Percentiles rank a stretch among this genome's conserved stretches.
These are phyloP conservation scores for Eristalinus aeneus DNA, from an alignment of 2,888 invertebrate species.

Conservation along the genomic window DNA sequence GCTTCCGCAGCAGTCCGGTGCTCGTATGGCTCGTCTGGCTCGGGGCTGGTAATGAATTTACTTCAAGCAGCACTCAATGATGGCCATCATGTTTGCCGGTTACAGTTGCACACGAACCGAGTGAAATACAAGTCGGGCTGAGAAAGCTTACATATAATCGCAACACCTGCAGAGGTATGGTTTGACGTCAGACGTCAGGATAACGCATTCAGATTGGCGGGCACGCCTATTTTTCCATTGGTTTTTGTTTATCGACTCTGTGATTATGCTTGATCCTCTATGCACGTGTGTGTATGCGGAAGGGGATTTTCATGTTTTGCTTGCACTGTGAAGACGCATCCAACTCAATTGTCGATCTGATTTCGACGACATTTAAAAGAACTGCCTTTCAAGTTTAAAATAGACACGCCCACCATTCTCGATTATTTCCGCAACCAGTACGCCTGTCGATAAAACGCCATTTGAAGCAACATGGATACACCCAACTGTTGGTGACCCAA, in stretches of 20 bases:
- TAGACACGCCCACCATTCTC: not conserved
- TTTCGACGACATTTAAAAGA: not conserved
- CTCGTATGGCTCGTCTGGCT: constrained; percentile 16
- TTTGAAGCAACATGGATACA: not conserved
- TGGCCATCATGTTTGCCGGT: constrained; percentile 23
- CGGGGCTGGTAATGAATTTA: constrained; percentile 14
- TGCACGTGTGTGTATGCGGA: not conserved
- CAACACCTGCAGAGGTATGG: not conserved
- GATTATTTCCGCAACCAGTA: not conserved
- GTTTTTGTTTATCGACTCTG: not conserved
- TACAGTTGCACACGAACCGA: constrained; percentile 48
- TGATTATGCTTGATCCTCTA: not conserved
- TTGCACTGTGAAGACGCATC: not conserved
- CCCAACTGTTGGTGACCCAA: not conserved
- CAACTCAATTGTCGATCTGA: not conserved
- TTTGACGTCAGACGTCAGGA: constrained; percentile 15
- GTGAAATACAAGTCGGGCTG: constrained; percentile 6
- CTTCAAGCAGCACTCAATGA: constrained; percentile 6
- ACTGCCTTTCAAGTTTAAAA: not conserved
- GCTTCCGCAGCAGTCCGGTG: not conserved
- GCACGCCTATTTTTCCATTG: constrained; percentile 10
- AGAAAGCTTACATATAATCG: constrained; percentile 41
- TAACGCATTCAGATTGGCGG: constrained; percentile 17
- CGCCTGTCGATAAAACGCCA: not conserved
- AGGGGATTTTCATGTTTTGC: not conserved